phyloP scores from a whole-genome alignment of 2,888 invertebrate genomes.

The Petrophora chlorosata region DNA sequence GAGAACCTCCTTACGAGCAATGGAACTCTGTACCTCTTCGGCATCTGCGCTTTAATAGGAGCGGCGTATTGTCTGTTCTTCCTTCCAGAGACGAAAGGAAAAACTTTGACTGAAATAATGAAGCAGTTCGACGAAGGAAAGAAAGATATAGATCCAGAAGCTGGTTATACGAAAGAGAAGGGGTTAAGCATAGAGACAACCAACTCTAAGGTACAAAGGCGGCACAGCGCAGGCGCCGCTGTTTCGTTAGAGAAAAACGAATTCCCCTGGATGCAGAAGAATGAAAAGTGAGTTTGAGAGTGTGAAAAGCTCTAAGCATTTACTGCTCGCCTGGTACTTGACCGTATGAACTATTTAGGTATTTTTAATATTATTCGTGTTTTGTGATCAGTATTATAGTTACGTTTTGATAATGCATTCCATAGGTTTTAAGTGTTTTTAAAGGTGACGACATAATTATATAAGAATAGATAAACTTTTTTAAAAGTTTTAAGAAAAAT shows the following conservation, averaged over 20 bases:
- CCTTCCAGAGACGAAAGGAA: slow-evolving; percentile 88
- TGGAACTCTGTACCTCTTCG: slow-evolving; percentile 86
- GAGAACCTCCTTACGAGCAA: slow-evolving; percentile 83
- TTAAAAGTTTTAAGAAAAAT: slow-evolving; percentile 5
- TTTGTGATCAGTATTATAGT: slow-evolving; percentile 72
- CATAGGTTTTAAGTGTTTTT: slow-evolving; percentile 46
- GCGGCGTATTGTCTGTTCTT: slow-evolving; percentile 84
- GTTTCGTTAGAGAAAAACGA: slow-evolving; percentile 69
- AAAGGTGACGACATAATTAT: slow-evolving; percentile 51
- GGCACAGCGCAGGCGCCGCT: slow-evolving; percentile 72
- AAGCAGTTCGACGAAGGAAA: slow-evolving; percentile 81
- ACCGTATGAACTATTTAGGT: slow-evolving; percentile 38
- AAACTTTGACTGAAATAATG: slow-evolving; percentile 87
- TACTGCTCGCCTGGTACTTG: slow-evolving; percentile 47
- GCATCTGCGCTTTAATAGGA: slow-evolving; percentile 83
- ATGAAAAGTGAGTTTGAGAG: slow-evolving; percentile 48
- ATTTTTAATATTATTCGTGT: slow-evolving; percentile 38
- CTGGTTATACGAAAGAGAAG: slow-evolving; percentile 57
- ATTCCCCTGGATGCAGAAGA: slow-evolving; percentile 55
- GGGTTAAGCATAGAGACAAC: slow-evolving; percentile 51
- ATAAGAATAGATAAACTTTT: slow-evolving; percentile 26
- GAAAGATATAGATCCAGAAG: slow-evolving; percentile 65
- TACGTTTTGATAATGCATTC: slow-evolving; percentile 46
- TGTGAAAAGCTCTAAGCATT: slow-evolving; percentile 26
- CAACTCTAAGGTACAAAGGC: slow-evolving; percentile 57